Base-by-base conservation (phyloP, 2,888 invertebrate species). In the Tholera decimalis region DNA sequence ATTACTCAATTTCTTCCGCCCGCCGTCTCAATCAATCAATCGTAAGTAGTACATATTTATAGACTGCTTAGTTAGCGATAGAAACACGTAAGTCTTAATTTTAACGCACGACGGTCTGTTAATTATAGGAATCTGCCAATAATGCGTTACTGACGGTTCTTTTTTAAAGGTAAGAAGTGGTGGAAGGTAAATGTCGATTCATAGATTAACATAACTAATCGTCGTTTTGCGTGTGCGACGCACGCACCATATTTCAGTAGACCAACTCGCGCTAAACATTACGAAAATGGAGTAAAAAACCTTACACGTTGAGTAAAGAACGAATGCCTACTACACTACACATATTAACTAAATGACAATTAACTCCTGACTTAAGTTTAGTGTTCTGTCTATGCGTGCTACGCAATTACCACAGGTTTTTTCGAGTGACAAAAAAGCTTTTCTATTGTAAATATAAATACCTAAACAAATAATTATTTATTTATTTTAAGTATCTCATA, bases 131-230 rank as follows among this genome's bases (percentile, higher is more conserved):
- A 68, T 51, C 64, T 72, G 37, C 35, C 28, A 68, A 63, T 69
- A 50, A 50, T 62, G 44, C 26, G 63, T 59, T 35, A 54, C 44
- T n/a, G 33, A 43, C 37, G 8, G 4, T 51, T 74, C 51, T 28
- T 56, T 74, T 37, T 43, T 35, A 18, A 46, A 30, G 20, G 2
- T 41, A 39, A 71, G 28, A 39, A 71, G 28, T 54, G 33, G 37
- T 60, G 24, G 20, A 53, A 53, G 71, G 7, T 56, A 63, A 63
- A 71, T 53, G 59, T 53, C 53, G 53, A 63, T 39, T 15, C 11
- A n/a, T 35, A 63, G 13, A 73, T 73, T 76, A 71, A 41, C 71
- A 76, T 71, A 71, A 76, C 71, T 76, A 63, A 74, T 73, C 59
- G 63, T 44, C 37, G 43, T 49, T 49, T 76, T 56, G 77, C 73